Evolutionary conservation across 2,888 invertebrate species (phyloP), one percentile per base, ranked within the genome.

Genomic region (Euproctis similis): DNA sequence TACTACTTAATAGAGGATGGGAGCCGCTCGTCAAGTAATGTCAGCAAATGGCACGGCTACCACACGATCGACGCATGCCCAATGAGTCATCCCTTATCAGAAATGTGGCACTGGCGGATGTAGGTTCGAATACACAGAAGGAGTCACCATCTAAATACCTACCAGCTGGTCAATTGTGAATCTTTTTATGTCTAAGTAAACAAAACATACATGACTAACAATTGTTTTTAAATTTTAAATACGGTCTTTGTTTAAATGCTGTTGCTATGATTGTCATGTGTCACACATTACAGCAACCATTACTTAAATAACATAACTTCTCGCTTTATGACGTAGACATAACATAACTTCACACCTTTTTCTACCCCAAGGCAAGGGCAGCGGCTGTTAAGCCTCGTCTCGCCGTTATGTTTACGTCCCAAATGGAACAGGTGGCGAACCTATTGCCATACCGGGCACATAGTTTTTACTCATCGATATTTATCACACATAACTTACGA

Each of bases 41-140:
- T 67, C 64, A 66, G 63, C 67, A 50, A 53, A 47, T 46, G 24
- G 34, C 39, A 33, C 31, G 30, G 36, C 42, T 39, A 37, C 21
- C 36, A 39, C 36, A 35, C 35, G 42, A 30, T 31, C 43, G 41
- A 53, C 37, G 41, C 48, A 42, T 31, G 39, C 41, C 38, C n/a
- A 47, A 57, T 82, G 82, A 82, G 50, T 82, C 84, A 82, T 58
- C 18, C 60, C 50, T 73, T 81, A 82, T 82, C 80, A 74, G 72
- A 72, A 75, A 61, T 56, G 67, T 68, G 67, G 49, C n/a, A n/a
- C n/a, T n/a, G n/a, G n/a, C 78, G 82, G 82, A 82, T 75, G 80
- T 64, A 46, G 54, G 59, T 52, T 58, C 66, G 55, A 62, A 64
- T 47, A 57, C 46, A 50, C 46, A 35, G 30, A 46, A 49, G 45